Base-by-base conservation (phyloP, 2,888 invertebrate species). In the Bugulina stolonifera region DNA sequence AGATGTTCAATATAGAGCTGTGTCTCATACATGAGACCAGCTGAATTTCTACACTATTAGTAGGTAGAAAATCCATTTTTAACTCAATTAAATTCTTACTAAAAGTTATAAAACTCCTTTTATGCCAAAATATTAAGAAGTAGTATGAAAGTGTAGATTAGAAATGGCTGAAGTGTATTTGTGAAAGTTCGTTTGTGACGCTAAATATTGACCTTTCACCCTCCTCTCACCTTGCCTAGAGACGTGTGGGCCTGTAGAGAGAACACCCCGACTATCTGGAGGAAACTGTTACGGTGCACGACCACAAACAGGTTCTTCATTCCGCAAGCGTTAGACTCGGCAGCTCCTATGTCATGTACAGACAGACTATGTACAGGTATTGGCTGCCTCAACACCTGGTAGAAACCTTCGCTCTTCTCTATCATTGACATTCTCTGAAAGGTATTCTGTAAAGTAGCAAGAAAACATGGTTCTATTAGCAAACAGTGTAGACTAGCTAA, bases 201-300 rank as follows among this genome's bases (percentile, higher is more conserved):
- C n/a, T n/a, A n/a, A n/a, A n/a, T n/a, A n/a, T n/a, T n/a, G n/a
- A n/a, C n/a, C n/a, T n/a, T n/a, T n/a, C n/a, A n/a, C n/a, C n/a
- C n/a, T 52, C n/a, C n/a, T 27, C 76, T 72, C 77, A 86, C 86
- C 82, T 87, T 87, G n/a, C 81, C 80, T 1, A 79, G 74, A 72
- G 86, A 86, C 71, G 79, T 81, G 0, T 81, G 77, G 0, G 86
- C 84, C 76, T 87, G 87, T 23, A 87, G 78, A 0, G 86, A 86
- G 77, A 83, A 86, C 52, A 86, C 85, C 18, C 84, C 85, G 69
- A 86, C 84, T 29, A 87, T 84, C 75, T 87, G 87, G 73, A 86
- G 86, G 76, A 86, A 87, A 34, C 86, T 77, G 69, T 85, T 86
- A 64, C 86, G 81, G 75, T 87, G 86, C 23, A 87, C 85, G 64